Conservation (phyloP, 1,140 invertebrate species). For the Drosophila punjabiensis region DNA sequence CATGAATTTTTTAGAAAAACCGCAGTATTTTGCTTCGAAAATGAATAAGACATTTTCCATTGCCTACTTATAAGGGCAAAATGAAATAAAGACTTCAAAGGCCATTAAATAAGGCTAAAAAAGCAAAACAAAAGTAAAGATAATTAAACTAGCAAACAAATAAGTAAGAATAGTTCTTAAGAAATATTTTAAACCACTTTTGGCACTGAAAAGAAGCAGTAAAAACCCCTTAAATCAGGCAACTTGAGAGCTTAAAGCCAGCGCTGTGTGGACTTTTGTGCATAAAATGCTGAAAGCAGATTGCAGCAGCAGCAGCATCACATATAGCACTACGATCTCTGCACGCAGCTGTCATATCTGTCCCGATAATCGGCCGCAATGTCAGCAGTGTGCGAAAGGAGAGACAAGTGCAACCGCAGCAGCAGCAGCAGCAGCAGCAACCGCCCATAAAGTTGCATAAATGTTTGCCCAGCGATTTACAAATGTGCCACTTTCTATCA, state of each 20-base stretch:
- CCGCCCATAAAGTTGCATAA: slow-evolving; percentile 50
- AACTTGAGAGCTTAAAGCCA: background rate
- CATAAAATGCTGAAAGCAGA: slow-evolving; percentile 4
- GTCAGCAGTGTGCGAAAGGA: slow-evolving; percentile 53
- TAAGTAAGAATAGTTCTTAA: background rate
- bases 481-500: slow-evolving; percentile 80
- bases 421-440: slow-evolving; percentile 28
- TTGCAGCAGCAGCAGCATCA: background rate
- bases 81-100: background rate
- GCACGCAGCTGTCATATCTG: slow-evolving; percentile 60
- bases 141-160: background rate
- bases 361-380: slow-evolving; percentile 73
- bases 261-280: background rate
- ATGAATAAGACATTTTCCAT: too few species aligned
- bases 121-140: background rate
- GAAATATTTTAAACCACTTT: background rate
- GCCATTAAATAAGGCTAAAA: background rate
- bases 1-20: too few species aligned
- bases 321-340: slow-evolving; percentile 12
- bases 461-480: slow-evolving; percentile 67
- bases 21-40: too few species aligned
- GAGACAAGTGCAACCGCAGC: slow-evolving; percentile 42
- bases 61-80: background rate
- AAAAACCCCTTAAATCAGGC: background rate
- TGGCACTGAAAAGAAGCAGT: background rate